Evolutionary conservation across 2,888 invertebrate species (phyloP).

Genomic region (Euplexia lucipara): DNA sequence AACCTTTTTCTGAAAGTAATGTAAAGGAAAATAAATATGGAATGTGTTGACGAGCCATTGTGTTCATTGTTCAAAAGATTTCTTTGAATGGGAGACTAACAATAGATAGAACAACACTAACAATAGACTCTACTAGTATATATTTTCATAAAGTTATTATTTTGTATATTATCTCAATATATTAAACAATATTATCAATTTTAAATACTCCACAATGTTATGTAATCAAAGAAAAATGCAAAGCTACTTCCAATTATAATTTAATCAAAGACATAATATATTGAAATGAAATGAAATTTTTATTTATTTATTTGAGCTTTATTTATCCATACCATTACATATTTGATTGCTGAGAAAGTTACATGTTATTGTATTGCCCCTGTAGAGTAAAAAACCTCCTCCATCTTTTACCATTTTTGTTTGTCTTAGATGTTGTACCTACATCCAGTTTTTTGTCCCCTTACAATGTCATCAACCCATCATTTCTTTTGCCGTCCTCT

Average conservation of each 20-base stretch:
- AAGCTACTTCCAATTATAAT: too few species aligned
- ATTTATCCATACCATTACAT: too few species aligned
- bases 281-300: not conserved
- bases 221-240: not conserved
- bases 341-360: too few species aligned
- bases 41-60: not conserved
- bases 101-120: not conserved
- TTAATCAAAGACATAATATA: not conserved
- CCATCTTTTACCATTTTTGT: too few species aligned
- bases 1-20: not conserved
- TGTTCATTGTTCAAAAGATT: not conserved
- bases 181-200: not conserved
- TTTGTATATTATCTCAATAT: conserved; percentile 1
- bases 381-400: too few species aligned
- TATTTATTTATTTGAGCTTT: not conserved
- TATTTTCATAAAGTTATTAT: too few species aligned
- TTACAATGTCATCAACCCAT: too few species aligned
- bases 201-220: not conserved
- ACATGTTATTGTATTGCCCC: too few species aligned
- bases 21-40: not conserved
- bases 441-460: too few species aligned
- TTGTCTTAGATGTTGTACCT: too few species aligned
- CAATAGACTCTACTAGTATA: too few species aligned
- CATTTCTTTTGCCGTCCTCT: too few species aligned
- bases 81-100: not conserved